These are phyloP conservation scores for Actias luna DNA, from an alignment of 2,888 invertebrate genomes.

Conservation along the genomic window DNA sequence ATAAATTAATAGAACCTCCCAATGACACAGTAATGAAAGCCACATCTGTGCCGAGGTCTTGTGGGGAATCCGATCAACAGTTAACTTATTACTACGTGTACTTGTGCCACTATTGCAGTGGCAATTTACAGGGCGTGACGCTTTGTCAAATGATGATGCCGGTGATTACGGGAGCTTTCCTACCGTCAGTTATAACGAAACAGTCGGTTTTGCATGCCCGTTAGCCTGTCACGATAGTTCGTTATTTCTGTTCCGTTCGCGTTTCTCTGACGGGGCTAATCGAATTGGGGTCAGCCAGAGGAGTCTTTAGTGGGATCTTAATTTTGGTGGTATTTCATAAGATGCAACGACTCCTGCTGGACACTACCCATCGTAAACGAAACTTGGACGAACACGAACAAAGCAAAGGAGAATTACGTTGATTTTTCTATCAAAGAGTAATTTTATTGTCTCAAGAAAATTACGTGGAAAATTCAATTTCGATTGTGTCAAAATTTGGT, in stretches of 20 bases:
- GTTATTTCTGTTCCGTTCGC: not conserved
- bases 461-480: no score
- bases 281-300: not conserved
- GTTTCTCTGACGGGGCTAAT: not conserved
- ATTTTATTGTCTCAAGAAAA: no score
- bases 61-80: slow-evolving; percentile 26
- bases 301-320: no score
- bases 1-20: not conserved
- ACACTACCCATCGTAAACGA: no score
- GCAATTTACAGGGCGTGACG: slow-evolving; percentile 60
- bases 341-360: no score
- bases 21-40: slow-evolving; percentile 6
- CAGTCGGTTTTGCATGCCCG: slow-evolving; percentile 22
- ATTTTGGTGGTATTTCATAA: no score
- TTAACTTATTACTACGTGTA: slow-evolving; percentile 23
- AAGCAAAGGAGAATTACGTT: no score
- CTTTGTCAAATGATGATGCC: slow-evolving; percentile 28
- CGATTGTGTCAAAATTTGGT: no score
- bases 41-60: not conserved
- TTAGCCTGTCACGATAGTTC: slow-evolving; percentile 28
- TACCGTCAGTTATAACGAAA: slow-evolving; percentile 18
- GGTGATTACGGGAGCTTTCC: slow-evolving; percentile 32
- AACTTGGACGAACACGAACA: no score
- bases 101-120: slow-evolving; percentile 34
- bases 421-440: no score